A percentile compares a stretch with the other conserved stretches of the same genome.
Conservation (phyloP, 1,140 invertebrate species). For the Chelonus insularis region DNA sequence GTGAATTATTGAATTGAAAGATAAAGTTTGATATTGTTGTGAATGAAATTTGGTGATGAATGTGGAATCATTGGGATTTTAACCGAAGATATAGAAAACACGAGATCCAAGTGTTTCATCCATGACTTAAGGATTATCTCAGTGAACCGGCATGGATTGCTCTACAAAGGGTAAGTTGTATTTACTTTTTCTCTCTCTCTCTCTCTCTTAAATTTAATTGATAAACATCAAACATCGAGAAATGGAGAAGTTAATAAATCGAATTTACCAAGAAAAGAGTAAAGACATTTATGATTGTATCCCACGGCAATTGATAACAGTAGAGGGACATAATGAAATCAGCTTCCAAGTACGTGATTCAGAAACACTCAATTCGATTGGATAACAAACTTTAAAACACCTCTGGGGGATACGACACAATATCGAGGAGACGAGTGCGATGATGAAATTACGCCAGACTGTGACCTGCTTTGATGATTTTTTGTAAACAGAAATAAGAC, state of each 20-base stretch:
- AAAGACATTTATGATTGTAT: neutral
- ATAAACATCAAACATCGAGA: neutral
- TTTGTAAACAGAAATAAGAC: constrained; percentile 11
- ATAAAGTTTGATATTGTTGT: no score
- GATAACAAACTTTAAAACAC: neutral
- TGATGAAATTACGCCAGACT: constrained; percentile 20
- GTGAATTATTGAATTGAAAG: no score
- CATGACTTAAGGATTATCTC: constrained; percentile 26
- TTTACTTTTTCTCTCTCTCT: constrained; percentile 2
- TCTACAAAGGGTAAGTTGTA: constrained; percentile 41
- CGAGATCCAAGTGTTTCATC: neutral
- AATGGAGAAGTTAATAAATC: neutral
- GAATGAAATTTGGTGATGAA: no score
- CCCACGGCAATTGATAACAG: neutral
- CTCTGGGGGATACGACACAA: constrained; percentile 1
- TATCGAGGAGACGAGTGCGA: neutral
- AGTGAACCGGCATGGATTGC: constrained; percentile 39
- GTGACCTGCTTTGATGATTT: constrained; percentile 1
- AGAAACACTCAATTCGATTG: neutral
- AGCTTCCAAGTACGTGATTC: constrained; percentile 1
- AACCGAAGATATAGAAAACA: no score
- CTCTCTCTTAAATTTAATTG: neutral
- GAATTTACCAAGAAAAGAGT: neutral
- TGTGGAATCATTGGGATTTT: no score
- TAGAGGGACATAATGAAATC: neutral